Conservation (phyloP, 2,113 vertebrate genomes). For the Antechinus stuartii region DNA sequence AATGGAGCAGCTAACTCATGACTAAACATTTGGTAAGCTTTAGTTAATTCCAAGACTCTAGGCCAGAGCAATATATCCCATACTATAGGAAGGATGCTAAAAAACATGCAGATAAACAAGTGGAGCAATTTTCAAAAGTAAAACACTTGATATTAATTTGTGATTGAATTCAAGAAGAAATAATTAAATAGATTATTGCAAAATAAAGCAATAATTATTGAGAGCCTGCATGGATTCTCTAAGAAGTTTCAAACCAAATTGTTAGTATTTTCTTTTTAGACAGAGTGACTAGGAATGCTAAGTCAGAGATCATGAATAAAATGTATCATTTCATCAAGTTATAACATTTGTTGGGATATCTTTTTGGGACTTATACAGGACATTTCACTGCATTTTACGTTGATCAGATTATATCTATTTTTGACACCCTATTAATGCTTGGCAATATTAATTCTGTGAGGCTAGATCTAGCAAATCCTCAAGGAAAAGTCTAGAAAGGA, state of each 20-base stretch:
- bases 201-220: background rate
- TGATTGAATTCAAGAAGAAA: background rate
- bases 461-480: background rate
- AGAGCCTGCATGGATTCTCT: background rate
- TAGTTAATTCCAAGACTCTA: background rate
- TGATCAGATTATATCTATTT: background rate
- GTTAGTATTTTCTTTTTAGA: background rate
- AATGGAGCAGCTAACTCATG: background rate
- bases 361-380: background rate
- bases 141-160: background rate
- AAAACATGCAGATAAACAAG: background rate
- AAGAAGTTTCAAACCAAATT: background rate
- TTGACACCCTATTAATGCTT: background rate
- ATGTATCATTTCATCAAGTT: background rate
- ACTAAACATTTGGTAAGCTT: background rate
- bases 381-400: background rate
- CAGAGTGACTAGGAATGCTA: background rate
- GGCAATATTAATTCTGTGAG: background rate
- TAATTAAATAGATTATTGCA: background rate
- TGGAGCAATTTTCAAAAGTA: background rate
- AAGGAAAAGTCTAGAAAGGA: background rate
- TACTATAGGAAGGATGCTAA: background rate
- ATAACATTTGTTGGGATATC: background rate
- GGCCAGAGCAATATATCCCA: background rate
- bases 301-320: background rate